Percentiles rank a stretch among this genome's conserved stretches.
Evolutionary conservation across 2,888 invertebrate genomes (phyloP).

Genomic region (Thysanoteuthis rhombus): DNA sequence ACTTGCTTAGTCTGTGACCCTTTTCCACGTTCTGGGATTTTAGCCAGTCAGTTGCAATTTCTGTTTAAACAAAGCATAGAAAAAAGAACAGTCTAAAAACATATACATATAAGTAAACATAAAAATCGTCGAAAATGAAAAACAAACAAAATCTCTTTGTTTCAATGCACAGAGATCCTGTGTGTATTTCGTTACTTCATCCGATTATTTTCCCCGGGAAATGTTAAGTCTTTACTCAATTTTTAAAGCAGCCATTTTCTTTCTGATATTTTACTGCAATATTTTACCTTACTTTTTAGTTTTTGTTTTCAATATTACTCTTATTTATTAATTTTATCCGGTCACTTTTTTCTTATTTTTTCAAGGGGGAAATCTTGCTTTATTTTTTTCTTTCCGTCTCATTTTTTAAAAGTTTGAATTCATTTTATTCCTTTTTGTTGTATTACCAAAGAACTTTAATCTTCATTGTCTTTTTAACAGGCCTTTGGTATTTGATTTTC

Average conservation of each 20-base stretch:
- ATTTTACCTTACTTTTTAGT: background rate
- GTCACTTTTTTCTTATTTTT: background rate
- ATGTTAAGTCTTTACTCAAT: conserved; percentile 12
- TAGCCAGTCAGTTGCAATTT: conserved; percentile 12
- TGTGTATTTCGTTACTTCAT: background rate
- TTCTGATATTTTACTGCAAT: background rate
- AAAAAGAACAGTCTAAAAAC: background rate
- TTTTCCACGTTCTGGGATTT: conserved; percentile 12
- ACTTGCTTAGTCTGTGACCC: conserved; percentile 12
- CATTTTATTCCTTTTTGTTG: background rate
- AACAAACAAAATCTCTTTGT: background rate
- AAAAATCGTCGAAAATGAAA: background rate
- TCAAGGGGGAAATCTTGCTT: background rate
- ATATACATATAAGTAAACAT: background rate
- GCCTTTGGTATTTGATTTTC: conserved; percentile 12
- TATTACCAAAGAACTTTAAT: background rate
- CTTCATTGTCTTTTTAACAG: conserved; percentile 12
- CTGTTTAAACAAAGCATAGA: background rate
- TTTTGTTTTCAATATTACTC: background rate
- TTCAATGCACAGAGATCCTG: background rate
- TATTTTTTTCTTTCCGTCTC: background rate
- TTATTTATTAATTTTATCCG: background rate
- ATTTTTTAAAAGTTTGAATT: background rate
- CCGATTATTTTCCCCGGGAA: conserved; percentile 12
- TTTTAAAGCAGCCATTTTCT: background rate